Base-by-base conservation (phyloP, 2,797 vertebrate genomes). In the Cuniculus paca region DNA sequence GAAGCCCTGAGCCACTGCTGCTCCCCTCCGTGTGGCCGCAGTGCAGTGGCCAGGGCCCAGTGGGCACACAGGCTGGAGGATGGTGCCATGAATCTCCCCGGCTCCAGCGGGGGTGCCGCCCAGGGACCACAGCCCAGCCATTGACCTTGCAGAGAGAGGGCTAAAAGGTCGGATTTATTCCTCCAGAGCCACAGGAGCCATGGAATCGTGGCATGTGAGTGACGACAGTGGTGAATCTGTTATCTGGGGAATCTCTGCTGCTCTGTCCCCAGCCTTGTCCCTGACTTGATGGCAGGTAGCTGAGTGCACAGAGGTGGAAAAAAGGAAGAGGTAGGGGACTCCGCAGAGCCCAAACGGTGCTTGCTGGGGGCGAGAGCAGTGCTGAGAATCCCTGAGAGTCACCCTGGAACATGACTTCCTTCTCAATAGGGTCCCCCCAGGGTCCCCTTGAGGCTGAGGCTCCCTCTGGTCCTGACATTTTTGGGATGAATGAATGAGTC, bases 101-200 rank as follows among this genome's bases (percentile, higher is more conserved):
- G 45, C 83, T 61, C 74, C 3, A 24, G 61, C 9, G 3, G 31
- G 95, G 95, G 63, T 83, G 31, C 48, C 91, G 72, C 97, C 88
- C 52, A 52, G 94, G 97, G 93, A 97, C 97, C 96, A 96, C 61
- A 96, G 88, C 94, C 63, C 74, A 91, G 39, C 88, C 96, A 42
- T 52, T 98, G 98, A 98, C 97, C 97, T 98, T 98, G 91, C 96
- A 97, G 97, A 97, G 63, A 79, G 87, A 97, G 91, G 77, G 74
- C 96, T 95, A 97, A 98, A 95, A 98, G 97, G 96, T 98, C 93
- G 91, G 84, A 88, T 97, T 97, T 98, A 96, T 95, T 96, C 97
- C 48, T 74, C 70, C 92, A 96, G 52, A 79, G 77, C 65, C 89
- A 31, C 0, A 19, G 65, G 96, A 96, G 61, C 95, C 9, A 12